A percentile compares a stretch with the other conserved stretches of the same genome.
These are phyloP conservation scores for Gallinago media DNA, from an alignment of 2,113 vertebrate species.

Conservation along the genomic window DNA sequence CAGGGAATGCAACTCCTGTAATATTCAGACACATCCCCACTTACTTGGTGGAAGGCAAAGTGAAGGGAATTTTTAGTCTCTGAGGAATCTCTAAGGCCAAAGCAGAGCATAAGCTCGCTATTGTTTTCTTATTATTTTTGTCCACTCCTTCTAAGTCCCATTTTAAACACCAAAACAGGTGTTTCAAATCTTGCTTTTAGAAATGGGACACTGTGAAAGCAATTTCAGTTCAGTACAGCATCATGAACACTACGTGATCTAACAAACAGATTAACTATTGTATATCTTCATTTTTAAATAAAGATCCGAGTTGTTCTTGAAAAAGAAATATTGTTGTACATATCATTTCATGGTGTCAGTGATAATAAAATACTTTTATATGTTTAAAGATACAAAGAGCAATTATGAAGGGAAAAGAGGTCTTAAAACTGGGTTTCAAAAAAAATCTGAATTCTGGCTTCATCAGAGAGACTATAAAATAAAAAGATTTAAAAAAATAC, in stretches of 20 bases:
- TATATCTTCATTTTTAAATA: background rate
- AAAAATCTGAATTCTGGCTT: background rate
- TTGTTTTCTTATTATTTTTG: background rate
- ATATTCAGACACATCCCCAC: background rate
- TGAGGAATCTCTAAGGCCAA: background rate
- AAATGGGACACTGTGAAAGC: slow-evolving; percentile 17
- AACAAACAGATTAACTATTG: background rate
- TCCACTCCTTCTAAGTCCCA: background rate
- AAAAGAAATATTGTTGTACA: background rate
- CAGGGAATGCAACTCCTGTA: fast-evolving
- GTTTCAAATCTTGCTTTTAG: slow-evolving; percentile 1
- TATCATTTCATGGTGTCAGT: background rate
- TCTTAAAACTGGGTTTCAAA: background rate
- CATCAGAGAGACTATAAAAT: background rate
- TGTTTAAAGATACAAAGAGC: background rate
- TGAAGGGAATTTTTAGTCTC: background rate
- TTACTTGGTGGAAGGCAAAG: background rate
- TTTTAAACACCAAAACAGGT: slow-evolving; percentile 21
- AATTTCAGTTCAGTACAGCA: background rate
- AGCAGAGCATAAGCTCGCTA: background rate
- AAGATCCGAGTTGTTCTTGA: background rate
- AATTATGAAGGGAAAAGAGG: background rate
- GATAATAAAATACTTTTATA: background rate
- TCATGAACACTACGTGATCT: background rate
- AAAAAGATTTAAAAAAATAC: background rate